Percentiles rank a stretch among this genome's conserved stretches.
Conservation (phyloP, 92 coral and sea anemone genomes). For the Muricea muricata region DNA sequence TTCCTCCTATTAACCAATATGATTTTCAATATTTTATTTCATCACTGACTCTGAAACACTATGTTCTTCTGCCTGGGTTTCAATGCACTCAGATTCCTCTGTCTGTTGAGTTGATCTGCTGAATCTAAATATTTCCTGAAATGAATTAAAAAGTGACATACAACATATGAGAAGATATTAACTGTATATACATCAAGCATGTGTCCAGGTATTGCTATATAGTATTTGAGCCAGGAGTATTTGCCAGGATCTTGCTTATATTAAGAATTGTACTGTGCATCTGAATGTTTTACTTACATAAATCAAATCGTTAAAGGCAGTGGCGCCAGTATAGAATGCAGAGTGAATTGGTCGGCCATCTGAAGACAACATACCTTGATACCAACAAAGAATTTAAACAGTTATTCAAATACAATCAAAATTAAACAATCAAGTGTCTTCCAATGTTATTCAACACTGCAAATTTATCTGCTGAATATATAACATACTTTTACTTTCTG, state of each 20-base stretch:
- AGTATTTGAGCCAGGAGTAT: too few species aligned
- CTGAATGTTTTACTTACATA: conserved; percentile 67
- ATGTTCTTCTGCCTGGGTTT: not conserved
- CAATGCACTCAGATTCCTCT: not conserved
- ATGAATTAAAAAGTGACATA: not conserved
- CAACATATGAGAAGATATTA: not conserved
- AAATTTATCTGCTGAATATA: not conserved
- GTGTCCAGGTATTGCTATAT: too few species aligned
- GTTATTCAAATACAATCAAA: not conserved
- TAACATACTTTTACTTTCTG: conserved; percentile 42
- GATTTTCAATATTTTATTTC: not conserved
- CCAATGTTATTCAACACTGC: not conserved
- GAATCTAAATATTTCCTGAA: conserved; percentile 19
- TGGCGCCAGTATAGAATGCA: conserved; percentile 90
- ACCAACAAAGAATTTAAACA: not conserved
- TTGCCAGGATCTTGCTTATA: too few species aligned
- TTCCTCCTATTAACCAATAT: not conserved
- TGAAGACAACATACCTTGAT: conserved; percentile 60
- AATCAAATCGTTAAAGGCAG: conserved; percentile 80
- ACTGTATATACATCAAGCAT: not conserved
- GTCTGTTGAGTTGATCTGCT: not conserved
- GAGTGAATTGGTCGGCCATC: conserved; percentile 81
- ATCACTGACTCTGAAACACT: not conserved
- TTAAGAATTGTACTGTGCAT: too few species aligned
- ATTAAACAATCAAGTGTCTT: not conserved